Evolutionary conservation across 2,797 vertebrate genomes (phyloP).

Genomic region (Philypnodon macrostomus): DNA sequence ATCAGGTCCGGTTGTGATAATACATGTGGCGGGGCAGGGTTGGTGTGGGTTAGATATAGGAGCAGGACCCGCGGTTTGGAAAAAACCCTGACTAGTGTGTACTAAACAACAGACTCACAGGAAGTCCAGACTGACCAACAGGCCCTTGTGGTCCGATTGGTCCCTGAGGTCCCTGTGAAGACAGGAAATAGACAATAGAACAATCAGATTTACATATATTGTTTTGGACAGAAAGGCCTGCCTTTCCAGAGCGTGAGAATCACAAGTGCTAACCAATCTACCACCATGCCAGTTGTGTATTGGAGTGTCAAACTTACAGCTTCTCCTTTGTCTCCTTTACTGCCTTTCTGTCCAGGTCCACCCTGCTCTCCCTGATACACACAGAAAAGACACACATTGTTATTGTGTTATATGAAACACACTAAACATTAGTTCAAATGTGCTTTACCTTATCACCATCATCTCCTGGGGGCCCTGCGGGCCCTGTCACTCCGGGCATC

Average conservation of each 20-base stretch:
- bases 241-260: too few relatives aligned
- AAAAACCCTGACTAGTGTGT: too few relatives aligned
- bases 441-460: conserved; percentile 92
- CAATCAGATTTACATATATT: not conserved
- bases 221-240: too few relatives aligned
- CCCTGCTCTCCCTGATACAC: conserved; percentile 89
- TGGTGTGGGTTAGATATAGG: too few relatives aligned
- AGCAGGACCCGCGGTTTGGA: too few relatives aligned
- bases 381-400: conserved; percentile 14
- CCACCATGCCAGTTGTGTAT: too few relatives aligned
- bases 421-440: not conserved
- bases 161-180: conserved; percentile 86
- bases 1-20: too few relatives aligned
- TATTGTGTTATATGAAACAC: conserved; percentile 8
- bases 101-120: conserved; percentile 56
- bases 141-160: conserved; percentile 88
- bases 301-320: conserved; percentile 79
- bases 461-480: conserved; percentile 89
- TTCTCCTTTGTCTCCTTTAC: conserved; percentile 97
- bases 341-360: conserved; percentile 93
- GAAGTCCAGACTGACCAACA: conserved; percentile 87
- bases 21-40: too few relatives aligned
- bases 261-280: too few relatives aligned
- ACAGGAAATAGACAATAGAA: conserved; percentile 21
- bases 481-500: conserved; percentile 85